Percentiles rank a stretch among this genome's conserved stretches.
These are phyloP conservation scores for Myotis davidii DNA, from an alignment of 2,113 vertebrate genomes.

Conservation along the genomic window DNA sequence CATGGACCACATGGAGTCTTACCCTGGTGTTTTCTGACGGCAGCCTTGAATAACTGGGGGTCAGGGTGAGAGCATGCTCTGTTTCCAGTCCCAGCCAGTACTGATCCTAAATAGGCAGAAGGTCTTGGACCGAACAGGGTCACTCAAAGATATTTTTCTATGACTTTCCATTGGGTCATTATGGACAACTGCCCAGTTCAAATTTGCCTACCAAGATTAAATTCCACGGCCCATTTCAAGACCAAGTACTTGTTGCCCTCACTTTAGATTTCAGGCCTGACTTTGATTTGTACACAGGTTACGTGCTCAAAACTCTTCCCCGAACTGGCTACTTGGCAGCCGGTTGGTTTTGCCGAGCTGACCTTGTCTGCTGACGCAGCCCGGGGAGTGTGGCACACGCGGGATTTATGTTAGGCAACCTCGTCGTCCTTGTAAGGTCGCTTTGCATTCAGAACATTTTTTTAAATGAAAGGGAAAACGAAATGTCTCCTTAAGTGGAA, in stretches of 20 bases:
- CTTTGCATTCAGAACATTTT: conserved; percentile 70
- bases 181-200: conserved; percentile 61
- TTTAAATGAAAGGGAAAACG: conserved; percentile 61
- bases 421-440: neutral
- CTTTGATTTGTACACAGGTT: neutral
- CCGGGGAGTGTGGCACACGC: neutral
- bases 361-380: conserved; percentile 30
- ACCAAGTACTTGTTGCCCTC: conserved; percentile 30
- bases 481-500: conserved; percentile 64
- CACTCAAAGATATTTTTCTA: conserved; percentile 56
- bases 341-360: conserved; percentile 23
- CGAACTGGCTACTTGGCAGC: neutral
- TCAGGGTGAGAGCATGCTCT: neutral
- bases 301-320: neutral
- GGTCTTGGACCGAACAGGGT: conserved; percentile 8
- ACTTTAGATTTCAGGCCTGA: conserved; percentile 46
- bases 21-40: neutral
- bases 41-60: neutral
- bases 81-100: neutral
- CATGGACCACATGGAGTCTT: neutral
- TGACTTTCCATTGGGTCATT: conserved; percentile 71
- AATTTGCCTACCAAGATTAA: conserved; percentile 64
- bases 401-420: conserved; percentile 38
- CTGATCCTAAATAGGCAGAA: conserved; percentile 26
- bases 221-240: conserved; percentile 64